Percentiles rank a stretch among this genome's conserved stretches.
phyloP scores from a whole-genome alignment of 2,113 vertebrate genomes.

The Panurus biarmicus region DNA sequence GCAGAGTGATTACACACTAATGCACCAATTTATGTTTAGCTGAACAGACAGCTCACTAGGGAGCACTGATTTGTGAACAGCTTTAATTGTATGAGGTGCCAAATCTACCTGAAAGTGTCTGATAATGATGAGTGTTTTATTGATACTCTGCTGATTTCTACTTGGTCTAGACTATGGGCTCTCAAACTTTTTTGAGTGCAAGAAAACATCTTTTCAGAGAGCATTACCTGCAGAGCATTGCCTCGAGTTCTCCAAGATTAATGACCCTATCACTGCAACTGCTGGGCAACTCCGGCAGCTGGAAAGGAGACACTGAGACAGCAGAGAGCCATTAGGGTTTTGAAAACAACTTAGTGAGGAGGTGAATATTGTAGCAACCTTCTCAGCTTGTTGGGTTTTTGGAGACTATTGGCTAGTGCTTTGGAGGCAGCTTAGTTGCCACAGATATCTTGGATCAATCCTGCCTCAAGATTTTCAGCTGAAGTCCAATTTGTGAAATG shows the following conservation, averaged over 20 bases:
- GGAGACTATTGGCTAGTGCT: not conserved
- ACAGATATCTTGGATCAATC: not conserved
- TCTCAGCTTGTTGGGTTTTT: not conserved
- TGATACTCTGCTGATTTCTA: not conserved
- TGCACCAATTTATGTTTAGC: not conserved
- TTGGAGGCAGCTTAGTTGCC: not conserved
- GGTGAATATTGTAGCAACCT: not conserved
- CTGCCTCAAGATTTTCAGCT: not conserved
- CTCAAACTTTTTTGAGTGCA: not conserved
- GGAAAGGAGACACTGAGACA: not conserved
- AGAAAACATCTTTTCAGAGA: not conserved
- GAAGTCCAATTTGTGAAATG: not conserved
- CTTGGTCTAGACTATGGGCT: not conserved
- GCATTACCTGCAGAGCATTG: not conserved
- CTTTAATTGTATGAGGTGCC: conserved; percentile 1
- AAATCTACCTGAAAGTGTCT: not conserved
- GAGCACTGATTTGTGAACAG: conserved; percentile 19
- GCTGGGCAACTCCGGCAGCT: not conserved
- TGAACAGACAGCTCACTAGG: conserved; percentile 10
- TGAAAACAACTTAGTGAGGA: not conserved
- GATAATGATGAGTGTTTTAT: not conserved
- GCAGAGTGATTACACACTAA: not conserved
- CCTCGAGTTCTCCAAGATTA: not conserved
- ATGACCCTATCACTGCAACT: not conserved
- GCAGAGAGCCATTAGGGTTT: not conserved